Percentiles rank a stretch among this genome's conserved stretches.
Conservation (phyloP, 2,888 invertebrate genomes). For the Orchesella flavescens region DNA sequence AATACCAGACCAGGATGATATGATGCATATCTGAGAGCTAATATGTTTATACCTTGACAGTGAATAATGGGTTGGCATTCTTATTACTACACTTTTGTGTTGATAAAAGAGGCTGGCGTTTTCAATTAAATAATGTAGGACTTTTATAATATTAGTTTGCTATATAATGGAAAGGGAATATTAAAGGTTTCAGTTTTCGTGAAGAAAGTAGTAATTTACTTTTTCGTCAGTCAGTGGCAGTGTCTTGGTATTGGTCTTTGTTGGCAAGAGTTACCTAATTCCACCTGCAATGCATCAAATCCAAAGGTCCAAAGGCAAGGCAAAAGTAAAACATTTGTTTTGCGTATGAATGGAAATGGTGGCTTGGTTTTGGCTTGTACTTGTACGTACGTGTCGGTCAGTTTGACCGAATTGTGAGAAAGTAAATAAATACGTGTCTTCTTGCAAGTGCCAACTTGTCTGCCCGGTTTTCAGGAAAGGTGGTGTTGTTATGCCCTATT, state of each 20-base stretch:
- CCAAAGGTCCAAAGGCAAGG: no score
- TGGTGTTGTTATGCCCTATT: slow-evolving; percentile 20
- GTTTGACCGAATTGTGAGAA: slow-evolving; percentile 5
- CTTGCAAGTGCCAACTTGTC: slow-evolving; percentile 45
- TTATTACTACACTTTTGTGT: slow-evolving; percentile 40
- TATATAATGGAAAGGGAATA: no score
- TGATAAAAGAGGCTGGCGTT: slow-evolving; percentile 39
- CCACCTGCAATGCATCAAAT: no score
- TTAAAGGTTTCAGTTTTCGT: neutral
- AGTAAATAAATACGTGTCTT: slow-evolving; percentile 1
- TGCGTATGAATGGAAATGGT: no score
- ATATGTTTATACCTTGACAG: no score
- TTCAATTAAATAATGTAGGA: slow-evolving; percentile 49
- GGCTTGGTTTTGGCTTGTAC: no score
- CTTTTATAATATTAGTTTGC: no score
- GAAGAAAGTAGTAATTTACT: slow-evolving; percentile 7
- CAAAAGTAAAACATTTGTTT: no score
- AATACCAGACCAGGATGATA: no score
- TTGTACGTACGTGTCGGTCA: slow-evolving; percentile 33
- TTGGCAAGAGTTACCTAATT: no score
- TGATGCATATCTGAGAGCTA: no score
- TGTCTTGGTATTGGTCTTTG: no score
- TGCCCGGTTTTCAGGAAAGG: slow-evolving; percentile 28
- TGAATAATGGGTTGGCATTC: slow-evolving; percentile 37
- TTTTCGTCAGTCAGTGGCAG: neutral